These are phyloP conservation scores for Phoxinus dragarum DNA, from an alignment of 2,797 vertebrate genomes.

Conservation along the genomic window DNA sequence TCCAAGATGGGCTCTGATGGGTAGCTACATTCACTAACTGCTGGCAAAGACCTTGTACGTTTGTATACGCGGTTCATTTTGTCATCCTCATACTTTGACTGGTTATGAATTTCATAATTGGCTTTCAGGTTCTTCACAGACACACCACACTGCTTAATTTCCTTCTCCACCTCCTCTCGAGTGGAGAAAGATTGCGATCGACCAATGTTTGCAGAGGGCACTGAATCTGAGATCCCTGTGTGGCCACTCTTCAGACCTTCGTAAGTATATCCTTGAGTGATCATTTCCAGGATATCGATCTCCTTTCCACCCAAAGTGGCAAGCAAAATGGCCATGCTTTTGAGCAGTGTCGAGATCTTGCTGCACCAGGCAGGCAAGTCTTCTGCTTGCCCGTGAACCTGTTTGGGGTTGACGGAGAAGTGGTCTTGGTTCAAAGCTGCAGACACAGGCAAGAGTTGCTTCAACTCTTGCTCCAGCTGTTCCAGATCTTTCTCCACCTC, in stretches of 20 bases:
- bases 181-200: slow-evolving; percentile 92
- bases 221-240: slow-evolving; percentile 56
- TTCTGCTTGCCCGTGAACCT: slow-evolving; percentile 86
- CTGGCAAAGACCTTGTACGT: slow-evolving; percentile 80
- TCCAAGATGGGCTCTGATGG: slow-evolving; percentile 79
- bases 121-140: slow-evolving; percentile 93
- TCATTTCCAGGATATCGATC: slow-evolving; percentile 81
- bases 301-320: slow-evolving; percentile 84
- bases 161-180: slow-evolving; percentile 87
- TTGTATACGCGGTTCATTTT: slow-evolving; percentile 77
- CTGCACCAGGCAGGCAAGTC: slow-evolving; percentile 87
- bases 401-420: slow-evolving; percentile 86
- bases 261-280: slow-evolving; percentile 74
- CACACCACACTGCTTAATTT: slow-evolving; percentile 92
- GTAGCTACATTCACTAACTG: slow-evolving; percentile 71
- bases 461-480: slow-evolving; percentile 85
- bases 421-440: slow-evolving; percentile 79
- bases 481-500: slow-evolving; percentile 86
- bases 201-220: slow-evolving; percentile 74
- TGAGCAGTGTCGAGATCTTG: slow-evolving; percentile 85
- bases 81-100: slow-evolving; percentile 60
- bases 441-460: slow-evolving; percentile 84
- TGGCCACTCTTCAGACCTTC: slow-evolving; percentile 68
- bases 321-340: slow-evolving; percentile 85
- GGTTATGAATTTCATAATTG: slow-evolving; percentile 86